phyloP scores from a whole-genome alignment of 1,140 invertebrate genomes.

The Caenorhabditis brenneri region DNA sequence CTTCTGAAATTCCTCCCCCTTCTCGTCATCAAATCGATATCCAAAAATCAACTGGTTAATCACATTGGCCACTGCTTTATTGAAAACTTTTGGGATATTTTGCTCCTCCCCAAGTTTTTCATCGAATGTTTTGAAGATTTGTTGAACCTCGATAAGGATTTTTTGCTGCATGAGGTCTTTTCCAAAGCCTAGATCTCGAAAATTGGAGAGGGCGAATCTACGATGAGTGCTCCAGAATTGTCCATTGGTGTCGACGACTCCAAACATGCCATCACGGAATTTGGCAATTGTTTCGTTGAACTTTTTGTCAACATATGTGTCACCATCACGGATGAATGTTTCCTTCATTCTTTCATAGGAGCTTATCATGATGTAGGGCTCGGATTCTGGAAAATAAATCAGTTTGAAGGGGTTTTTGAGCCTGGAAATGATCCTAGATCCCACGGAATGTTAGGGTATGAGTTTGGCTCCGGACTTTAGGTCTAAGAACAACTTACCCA shows the following conservation, averaged over 20 bases:
- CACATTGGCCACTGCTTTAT: slow-evolving; percentile 44
- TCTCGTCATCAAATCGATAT: slow-evolving; percentile 43
- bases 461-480: too few relatives aligned
- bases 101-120: background rate
- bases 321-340: background rate
- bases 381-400: background rate
- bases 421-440: too few relatives aligned
- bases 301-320: background rate
- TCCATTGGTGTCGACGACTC: background rate
- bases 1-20: background rate
- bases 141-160: background rate
- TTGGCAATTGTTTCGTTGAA: background rate
- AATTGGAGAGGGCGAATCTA: background rate
- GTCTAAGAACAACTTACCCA: background rate
- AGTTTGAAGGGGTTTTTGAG: too few relatives aligned
- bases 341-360: background rate
- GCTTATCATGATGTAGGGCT: background rate
- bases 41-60: slow-evolving; percentile 52
- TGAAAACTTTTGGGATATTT: background rate
- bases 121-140: background rate
- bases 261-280: background rate
- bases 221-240: slow-evolving; percentile 16
- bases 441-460: too few relatives aligned
- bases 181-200: slow-evolving; percentile 10
- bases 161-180: background rate